These are phyloP conservation scores for Antheraea mylitta DNA, from an alignment of 1,140 invertebrate genomes.

Conservation along the genomic window DNA sequence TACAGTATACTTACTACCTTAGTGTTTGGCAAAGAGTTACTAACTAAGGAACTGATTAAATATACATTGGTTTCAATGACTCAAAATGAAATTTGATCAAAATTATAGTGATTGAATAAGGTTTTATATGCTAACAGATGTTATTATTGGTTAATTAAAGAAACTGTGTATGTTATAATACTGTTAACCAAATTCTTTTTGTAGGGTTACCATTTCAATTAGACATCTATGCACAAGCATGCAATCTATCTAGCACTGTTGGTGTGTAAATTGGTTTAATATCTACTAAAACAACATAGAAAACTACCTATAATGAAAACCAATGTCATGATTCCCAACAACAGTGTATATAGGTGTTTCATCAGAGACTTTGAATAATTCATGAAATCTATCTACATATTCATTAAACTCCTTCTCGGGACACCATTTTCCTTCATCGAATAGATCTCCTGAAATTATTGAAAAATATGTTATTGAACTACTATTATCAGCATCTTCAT, in stretches of 20 bases:
- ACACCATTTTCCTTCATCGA: constrained; percentile 97
- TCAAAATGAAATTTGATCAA: too few species aligned
- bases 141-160: too few species aligned
- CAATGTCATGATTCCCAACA: constrained; percentile 98
- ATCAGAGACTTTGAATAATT: constrained; percentile 87
- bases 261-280: too few species aligned
- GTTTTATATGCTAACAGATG: too few species aligned
- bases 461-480: background rate
- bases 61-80: too few species aligned
- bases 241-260: too few species aligned
- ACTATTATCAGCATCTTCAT: background rate
- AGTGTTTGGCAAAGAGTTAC: background rate
- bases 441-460: constrained; percentile 85
- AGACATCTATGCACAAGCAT: too few species aligned
- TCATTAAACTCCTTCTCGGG: constrained; percentile 86
- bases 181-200: too few species aligned
- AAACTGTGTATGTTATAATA: too few species aligned
- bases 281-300: background rate
- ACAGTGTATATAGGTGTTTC: constrained; percentile 87
- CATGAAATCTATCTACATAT: constrained; percentile 89
- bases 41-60: too few species aligned
- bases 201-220: too few species aligned
- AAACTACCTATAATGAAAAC: constrained; percentile 96
- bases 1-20: background rate
- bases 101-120: too few species aligned